Conservation (phyloP, 2,113 vertebrate genomes). For the Pan troglodytes region NHGRI_mPanTro3-v2.1_pri NC_086015.1:121108501-121109000, state of each 20-base stretch:
- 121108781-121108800: neutral
- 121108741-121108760: neutral
- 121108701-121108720: neutral
- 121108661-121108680: neutral
- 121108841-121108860: neutral
- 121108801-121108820: neutral
- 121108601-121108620: neutral
- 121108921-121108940: neutral
- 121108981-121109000: neutral
- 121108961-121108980: neutral
- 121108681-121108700: neutral
- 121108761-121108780: neutral
- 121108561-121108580: neutral
- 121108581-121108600: neutral
- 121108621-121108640: neutral
- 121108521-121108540: neutral
- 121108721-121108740: neutral
- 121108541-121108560: neutral
- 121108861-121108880: neutral
- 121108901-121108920: neutral
- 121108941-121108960: neutral
- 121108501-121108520: neutral
- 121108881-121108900: neutral
- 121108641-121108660: neutral
- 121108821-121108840: neutral